Percentiles rank a stretch among this genome's conserved stretches.
These are phyloP conservation scores for Morpho achilles DNA, from an alignment of 2,888 invertebrate species.

Conservation along the genomic window DNA sequence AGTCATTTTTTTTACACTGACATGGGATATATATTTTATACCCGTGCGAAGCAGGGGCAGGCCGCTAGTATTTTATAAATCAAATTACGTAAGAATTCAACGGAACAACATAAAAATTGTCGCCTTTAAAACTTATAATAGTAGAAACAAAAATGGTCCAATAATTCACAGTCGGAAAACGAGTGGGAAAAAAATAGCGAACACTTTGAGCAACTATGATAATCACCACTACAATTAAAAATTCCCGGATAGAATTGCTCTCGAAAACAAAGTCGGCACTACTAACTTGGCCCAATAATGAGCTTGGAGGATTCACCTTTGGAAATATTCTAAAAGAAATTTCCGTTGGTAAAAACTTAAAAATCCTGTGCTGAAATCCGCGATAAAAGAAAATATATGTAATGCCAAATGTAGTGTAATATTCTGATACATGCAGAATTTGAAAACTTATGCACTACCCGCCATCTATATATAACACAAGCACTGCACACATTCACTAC, in stretches of 20 bases:
- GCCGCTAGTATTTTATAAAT: neutral
- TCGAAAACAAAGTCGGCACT: constrained; percentile 30
- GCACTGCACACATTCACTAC: too few relatives aligned
- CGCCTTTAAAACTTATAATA: neutral
- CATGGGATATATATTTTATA: too few relatives aligned
- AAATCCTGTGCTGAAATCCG: neutral
- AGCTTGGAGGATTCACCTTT: constrained; percentile 39
- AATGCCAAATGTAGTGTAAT: too few relatives aligned
- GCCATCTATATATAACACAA: too few relatives aligned
- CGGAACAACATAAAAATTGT: constrained; percentile 10
- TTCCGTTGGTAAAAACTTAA: constrained; percentile 6
- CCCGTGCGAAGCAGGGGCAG: too few relatives aligned
- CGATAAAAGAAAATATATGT: too few relatives aligned
- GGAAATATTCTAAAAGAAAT: constrained; percentile 29
- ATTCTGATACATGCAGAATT: too few relatives aligned
- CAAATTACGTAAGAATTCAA: neutral
- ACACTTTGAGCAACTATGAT: constrained; percentile 23
- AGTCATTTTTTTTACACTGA: too few relatives aligned
- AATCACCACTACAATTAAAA: constrained; percentile 36
- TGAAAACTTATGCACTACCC: too few relatives aligned
- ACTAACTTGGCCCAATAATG: constrained; percentile 31
- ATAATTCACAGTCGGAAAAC: neutral
- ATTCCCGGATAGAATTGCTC: constrained; percentile 26
- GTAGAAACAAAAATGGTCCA: too few relatives aligned
- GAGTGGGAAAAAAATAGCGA: constrained; percentile 14